Evolutionary conservation across 2,113 vertebrate genomes (phyloP), one percentile per base, ranked within the genome.

Genomic region (Rutilus rutilus): DNA sequence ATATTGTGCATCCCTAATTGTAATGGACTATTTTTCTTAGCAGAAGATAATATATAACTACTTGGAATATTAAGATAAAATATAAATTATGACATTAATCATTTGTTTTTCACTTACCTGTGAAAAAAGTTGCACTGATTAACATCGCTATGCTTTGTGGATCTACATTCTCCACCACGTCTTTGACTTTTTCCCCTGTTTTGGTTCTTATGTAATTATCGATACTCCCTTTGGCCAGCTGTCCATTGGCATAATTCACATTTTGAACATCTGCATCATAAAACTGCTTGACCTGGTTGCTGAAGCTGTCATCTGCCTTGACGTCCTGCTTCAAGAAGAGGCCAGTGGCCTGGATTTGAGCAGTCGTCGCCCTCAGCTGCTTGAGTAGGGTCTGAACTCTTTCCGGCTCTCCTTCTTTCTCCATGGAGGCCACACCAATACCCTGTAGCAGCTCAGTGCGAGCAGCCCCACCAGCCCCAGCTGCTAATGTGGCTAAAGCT

Each of bases 81-180:
- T 65, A 11, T 30, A 17, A 65, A 65, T 65, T 17, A 30, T 64
- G 14, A 30, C 25, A 30, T 30, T 14, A 15, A 15, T 65, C 62
- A 15, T 15, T 65, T 65, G 62, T 65, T 71, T 71, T 54, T 3
- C 27, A 25, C 75, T 77, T 94, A 97, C 97, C 95, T 94, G 94
- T 93, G 90, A 96, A 96, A 59, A 91, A 79, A 39, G 95, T 83
- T 1, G 94, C 95, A 19, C 96, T 94, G 78, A 94, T 90, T 0
- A 97, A 92, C 33, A 97, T 89, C 74, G 97, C 87, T 90, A 95
- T 94, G 50, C 92, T 95, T 62, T 94, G 89, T 0, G 83, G 86
- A 73, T 96, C 93, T 65, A 97, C 59, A 4, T 87, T 42, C 5
- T 94, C 89, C 74, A 96, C 92, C 78, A 96, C 84, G 0, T 91